phyloP scores from a whole-genome alignment of 1,140 invertebrate genomes.

The Ridgeia piscesae region DNA sequence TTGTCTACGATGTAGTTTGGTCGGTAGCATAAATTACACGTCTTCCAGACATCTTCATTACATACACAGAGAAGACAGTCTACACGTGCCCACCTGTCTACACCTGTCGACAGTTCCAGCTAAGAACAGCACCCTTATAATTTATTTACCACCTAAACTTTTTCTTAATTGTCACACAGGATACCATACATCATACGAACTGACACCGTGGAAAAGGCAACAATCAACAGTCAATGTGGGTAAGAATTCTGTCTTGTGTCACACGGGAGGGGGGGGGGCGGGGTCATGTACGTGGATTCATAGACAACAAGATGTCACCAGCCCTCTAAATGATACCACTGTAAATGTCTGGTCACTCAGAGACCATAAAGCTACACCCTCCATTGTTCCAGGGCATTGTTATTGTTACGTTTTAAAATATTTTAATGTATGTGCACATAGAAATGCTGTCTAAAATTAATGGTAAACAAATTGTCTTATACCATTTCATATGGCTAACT shows the following conservation, averaged over 20 bases:
- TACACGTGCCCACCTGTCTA: not conserved
- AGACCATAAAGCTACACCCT: not conserved
- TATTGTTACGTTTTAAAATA: too few species aligned
- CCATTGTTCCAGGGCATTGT: too few species aligned
- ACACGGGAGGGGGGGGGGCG: too few species aligned
- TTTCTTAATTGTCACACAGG: not conserved
- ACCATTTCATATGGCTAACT: too few species aligned
- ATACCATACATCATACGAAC: not conserved
- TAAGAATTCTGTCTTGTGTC: not conserved
- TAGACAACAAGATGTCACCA: not conserved
- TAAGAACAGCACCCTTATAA: not conserved
- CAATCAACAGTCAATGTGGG: not conserved
- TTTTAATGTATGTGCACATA: too few species aligned
- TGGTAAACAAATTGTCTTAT: too few species aligned
- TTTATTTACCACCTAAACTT: not conserved
- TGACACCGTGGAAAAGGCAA: not conserved
- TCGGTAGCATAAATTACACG: not conserved
- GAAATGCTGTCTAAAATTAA: too few species aligned
- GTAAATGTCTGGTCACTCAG: not conserved
- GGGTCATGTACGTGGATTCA: not conserved
- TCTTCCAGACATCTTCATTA: not conserved
- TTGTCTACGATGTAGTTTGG: not conserved
- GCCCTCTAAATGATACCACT: not conserved
- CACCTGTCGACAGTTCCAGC: not conserved
- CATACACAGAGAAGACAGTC: not conserved